Base-by-base conservation (phyloP, 2,888 invertebrate genomes). In the Xanthia togata region DNA sequence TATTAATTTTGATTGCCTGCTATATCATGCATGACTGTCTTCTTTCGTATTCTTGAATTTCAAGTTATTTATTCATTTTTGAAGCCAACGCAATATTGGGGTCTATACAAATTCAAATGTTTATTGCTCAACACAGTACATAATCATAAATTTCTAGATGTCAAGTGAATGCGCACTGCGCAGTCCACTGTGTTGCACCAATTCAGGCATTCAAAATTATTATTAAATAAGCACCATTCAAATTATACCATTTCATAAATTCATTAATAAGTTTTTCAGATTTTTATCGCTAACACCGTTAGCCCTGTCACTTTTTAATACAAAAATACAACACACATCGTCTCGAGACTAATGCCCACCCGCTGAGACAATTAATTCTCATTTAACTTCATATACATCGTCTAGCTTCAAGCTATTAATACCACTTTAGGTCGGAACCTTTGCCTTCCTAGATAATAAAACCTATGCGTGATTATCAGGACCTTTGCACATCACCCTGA, bases 401-500 rank as follows among this genome's bases (percentile, higher is more conserved):
- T 64, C 31, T 17, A 2, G 23, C 35, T 63, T 0, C 26, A 38
- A 50, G 26, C 31, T 71, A 60, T 79, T 69, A 55, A 73, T 50
- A 65, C 1, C 11, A 9, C 26, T 55, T 75, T 55, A 64, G 41
- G 53, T 55, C 9, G 9, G 41, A 67, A 65, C 50, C 20, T 75
- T 64, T 69, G 38, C 63, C 38, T 84, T 70, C 17, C 11, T 59
- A 62, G 63, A 64, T 71, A 83, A 64, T 71, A 60, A 62, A 74
- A 70, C 35, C 44, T 55, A 41, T 55, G 59, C 63, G 20, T 47
- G 50, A 60, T 67, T 62, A 55, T 53, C 47, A 65, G 62, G 68
- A 85, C 74, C 76, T 87, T 84, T 85, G 59, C 64, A 55, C 72
- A 79, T 60, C 55, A 65, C 71, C 76, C 60, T 79, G 68, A 79